Evolutionary conservation across 2,888 invertebrate species (phyloP), one percentile per base, ranked within the genome.

Genomic region (Brachypalpus laphriformis): DNA sequence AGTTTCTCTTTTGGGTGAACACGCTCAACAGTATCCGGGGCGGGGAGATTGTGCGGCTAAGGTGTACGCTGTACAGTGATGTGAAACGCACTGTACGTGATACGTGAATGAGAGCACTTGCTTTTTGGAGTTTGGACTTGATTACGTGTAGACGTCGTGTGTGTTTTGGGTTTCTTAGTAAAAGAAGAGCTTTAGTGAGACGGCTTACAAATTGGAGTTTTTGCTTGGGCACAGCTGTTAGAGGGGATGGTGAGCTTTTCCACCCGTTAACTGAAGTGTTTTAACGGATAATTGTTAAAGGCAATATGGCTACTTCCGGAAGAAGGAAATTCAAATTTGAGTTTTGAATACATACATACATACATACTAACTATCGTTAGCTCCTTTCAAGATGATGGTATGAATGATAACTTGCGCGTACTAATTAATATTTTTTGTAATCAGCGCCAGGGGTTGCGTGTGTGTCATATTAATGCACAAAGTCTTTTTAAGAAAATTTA

Each of bases 91-190:
- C 14, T 34, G 16, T 11, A 14, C 16, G n/a, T n/a, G n/a, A n/a
- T n/a, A n/a, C n/a, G 1, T 11, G 16, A 20, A 18, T n/a, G 40
- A 9, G 14, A 14, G 16, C 3, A 59, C 22, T 40, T 14, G 8
- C 25, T 3, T 45, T 49, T 7, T 70, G 45, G 31, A 70, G 16
- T 57, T 68, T 57, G 45, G 45, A 56, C 18, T 45, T 11, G 22
- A 57, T 47, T 31, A 49, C 18, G 34, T 37, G 20, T 20, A 37
- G 11, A 6, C 11, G 5, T n/a, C 6, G 7, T 7, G 8, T 3
- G 34, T 20, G 56, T 16, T 59, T 7, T 6, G 5, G 14, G 25
- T 2, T 5, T 3, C 9, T 42, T 61, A 16, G 25, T 9, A 18
- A n/a, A n/a, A 9, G 14, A 6, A 18, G 8, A 54, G 54, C 54